phyloP scores from a whole-genome alignment of 2,113 vertebrate species.

The Proterorhinus semilunaris region DNA sequence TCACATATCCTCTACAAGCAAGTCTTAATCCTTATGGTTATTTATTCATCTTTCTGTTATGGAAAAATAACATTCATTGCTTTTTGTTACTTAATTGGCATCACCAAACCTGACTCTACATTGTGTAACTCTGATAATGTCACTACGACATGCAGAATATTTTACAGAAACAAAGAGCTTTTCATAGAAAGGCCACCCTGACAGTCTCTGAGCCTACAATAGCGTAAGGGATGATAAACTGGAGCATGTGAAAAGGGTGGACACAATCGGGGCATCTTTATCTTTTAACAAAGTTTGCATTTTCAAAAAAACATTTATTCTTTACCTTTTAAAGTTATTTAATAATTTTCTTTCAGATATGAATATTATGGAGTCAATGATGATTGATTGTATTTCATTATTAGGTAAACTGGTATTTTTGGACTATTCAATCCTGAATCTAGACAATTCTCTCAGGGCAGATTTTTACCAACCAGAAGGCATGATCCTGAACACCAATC shows the following conservation, averaged over 20 bases:
- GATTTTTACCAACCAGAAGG: neutral
- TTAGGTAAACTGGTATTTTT: neutral
- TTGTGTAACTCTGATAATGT: conserved; percentile 31
- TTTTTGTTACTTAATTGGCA: conserved; percentile 4
- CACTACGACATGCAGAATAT: conserved; percentile 48
- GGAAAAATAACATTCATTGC: neutral
- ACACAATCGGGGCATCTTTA: conserved; percentile 11
- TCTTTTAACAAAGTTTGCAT: neutral
- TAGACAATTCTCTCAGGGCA: neutral
- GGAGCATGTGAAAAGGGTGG: conserved; percentile 24
- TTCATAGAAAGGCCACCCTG: conserved; percentile 51
- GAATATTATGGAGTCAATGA: too few species aligned
- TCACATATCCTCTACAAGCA: conserved; percentile 52
- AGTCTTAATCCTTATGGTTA: neutral
- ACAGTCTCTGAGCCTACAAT: conserved; percentile 56
- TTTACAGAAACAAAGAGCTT: conserved; percentile 56
- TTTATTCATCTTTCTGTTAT: neutral
- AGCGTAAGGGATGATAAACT: conserved; percentile 57
- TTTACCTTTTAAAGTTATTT: too few species aligned
- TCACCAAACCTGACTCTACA: conserved; percentile 25
- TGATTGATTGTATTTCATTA: too few species aligned
- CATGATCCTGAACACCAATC: conserved; percentile 36
- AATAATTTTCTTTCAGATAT: too few species aligned
- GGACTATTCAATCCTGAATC: neutral
- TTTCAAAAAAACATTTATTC: too few species aligned